These are phyloP conservation scores for Phrynosoma blainvillii DNA, from an alignment of 2,113 vertebrate species.

Conservation along the genomic window DNA sequence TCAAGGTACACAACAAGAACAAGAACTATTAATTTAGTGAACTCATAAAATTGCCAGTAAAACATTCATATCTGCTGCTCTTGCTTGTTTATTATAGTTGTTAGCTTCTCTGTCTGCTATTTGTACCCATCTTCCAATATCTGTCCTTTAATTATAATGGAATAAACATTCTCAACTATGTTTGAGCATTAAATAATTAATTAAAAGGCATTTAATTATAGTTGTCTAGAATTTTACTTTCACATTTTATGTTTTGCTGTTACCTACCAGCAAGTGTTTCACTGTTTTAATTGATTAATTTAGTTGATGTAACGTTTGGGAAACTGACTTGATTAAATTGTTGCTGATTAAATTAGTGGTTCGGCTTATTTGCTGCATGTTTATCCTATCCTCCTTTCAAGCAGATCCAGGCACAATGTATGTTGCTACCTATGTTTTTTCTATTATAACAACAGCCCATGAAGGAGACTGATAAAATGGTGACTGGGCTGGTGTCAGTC, in stretches of 20 bases:
- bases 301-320: background rate
- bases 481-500: background rate
- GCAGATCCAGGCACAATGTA: background rate
- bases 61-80: background rate
- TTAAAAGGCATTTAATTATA: background rate
- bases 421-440: background rate
- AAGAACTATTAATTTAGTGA: background rate
- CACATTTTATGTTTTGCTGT: background rate
- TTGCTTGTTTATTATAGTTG: background rate
- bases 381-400: background rate
- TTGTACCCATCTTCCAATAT: background rate
- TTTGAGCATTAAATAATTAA: background rate
- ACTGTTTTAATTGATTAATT: background rate
- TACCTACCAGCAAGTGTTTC: background rate
- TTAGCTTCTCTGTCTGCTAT: background rate
- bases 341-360: background rate
- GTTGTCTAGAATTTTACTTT: background rate
- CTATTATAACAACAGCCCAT: background rate
- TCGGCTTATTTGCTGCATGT: background rate
- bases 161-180: background rate
- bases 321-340: background rate
- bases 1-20: too few species aligned
- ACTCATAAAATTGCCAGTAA: conserved; percentile 22
- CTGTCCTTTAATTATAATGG: background rate
- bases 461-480: background rate